Base-by-base conservation (phyloP, 2,113 vertebrate genomes). In the Saccopteryx leptura region DNA sequence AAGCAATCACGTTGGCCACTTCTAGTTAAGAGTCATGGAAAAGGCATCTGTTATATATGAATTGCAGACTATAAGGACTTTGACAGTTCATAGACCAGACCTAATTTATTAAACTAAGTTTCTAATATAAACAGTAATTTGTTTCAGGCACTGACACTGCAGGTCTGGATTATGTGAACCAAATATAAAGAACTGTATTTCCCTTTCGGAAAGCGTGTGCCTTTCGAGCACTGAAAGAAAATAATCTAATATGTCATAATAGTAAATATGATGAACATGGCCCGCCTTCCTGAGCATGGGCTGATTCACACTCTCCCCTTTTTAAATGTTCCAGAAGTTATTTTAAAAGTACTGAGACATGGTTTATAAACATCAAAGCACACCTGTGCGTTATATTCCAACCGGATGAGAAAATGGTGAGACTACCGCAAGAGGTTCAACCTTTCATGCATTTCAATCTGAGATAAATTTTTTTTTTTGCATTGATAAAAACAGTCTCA, bases 121-220 rank as follows among this genome's bases (percentile, higher is more conserved):
- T 99, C 99, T 99, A 99, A 99, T 99, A 99, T 99, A 99, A 99
- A 99, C 99, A 99, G 99, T 98, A 99, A 99, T 99, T 99, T 99
- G 99, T 99, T 99, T 99, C 98, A 98, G 98, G 98, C 98, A 98
- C 98, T 99, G 99, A 99, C 99, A 99, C 97, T 97, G 98, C 98
- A 99, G 98, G 99, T 99, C 99, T 99, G 99, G 99, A 99, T 99
- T 99, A 99, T 99, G 99, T 99, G 99, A 99, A 96, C 97, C 96
- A 97, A 98, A 98, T 97, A 97, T 90, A 96, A 97, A 98, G 97
- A 95, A 97, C 96, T 97, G 83, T 90, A 39, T 94, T 89, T 96
- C 97, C 95, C 97, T 98, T 96, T 97, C 90, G 91, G 79, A 97
- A 97, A 98, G 97, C 86, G 93, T 94, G 92, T 96, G 92, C 84